phyloP scores from a whole-genome alignment of 2,888 invertebrate genomes.

The Diarsia rubi region DNA sequence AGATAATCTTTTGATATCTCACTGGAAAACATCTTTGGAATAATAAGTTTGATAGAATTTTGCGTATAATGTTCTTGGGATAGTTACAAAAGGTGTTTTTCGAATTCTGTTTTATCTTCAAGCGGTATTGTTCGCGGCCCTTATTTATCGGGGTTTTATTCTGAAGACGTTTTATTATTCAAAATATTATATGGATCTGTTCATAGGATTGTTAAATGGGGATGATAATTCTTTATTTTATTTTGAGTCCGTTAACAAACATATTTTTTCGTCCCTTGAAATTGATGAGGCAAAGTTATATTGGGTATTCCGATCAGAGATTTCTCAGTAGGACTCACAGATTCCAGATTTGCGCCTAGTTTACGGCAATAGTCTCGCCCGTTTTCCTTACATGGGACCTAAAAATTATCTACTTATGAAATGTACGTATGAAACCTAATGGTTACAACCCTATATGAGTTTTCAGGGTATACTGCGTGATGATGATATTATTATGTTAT shows the following conservation, averaged over 20 bases:
- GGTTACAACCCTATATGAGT: background rate
- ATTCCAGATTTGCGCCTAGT: background rate
- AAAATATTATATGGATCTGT: constrained; percentile 8
- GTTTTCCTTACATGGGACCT: background rate
- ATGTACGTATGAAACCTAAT: background rate
- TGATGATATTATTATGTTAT: background rate
- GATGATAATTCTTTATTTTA: background rate
- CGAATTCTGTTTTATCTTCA: constrained; percentile 37
- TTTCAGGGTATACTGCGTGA: background rate
- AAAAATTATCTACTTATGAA: background rate
- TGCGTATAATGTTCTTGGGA: constrained; percentile 43
- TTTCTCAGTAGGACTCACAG: background rate
- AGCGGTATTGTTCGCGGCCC: constrained; percentile 23
- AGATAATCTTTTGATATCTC: constrained; percentile 56
- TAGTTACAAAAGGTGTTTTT: constrained; percentile 55
- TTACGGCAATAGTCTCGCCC: background rate
- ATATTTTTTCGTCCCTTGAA: too few species aligned
- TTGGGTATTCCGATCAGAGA: background rate
- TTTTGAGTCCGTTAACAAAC: background rate
- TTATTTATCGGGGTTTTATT: constrained; percentile 39
- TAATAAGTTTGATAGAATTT: constrained; percentile 54
- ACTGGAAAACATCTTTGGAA: constrained; percentile 40
- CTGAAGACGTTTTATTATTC: constrained; percentile 23
- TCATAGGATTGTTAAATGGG: constrained; percentile 11
- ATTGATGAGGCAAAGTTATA: too few species aligned